Percentiles rank a stretch among this genome's conserved stretches.
These are phyloP conservation scores for Bubo blakistoni DNA, from an alignment of 2,113 vertebrate species.

Conservation along the genomic window DNA sequence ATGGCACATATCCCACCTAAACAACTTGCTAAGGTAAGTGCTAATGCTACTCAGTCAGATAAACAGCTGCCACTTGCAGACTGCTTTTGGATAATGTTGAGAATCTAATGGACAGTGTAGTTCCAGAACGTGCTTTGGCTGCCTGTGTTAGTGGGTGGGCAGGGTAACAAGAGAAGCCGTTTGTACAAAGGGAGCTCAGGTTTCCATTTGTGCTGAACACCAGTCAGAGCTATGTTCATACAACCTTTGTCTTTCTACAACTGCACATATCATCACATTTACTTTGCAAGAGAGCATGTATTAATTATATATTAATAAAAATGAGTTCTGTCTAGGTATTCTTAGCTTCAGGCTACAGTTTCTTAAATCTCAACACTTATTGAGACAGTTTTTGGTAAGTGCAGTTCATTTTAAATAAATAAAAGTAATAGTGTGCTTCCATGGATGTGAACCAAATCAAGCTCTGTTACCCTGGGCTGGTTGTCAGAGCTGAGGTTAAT, in stretches of 20 bases:
- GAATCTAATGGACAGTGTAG: fast-evolving
- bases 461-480: too few relatives aligned
- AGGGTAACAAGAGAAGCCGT: background rate
- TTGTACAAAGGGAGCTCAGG: background rate
- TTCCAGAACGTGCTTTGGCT: background rate
- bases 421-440: background rate
- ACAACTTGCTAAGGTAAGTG: background rate
- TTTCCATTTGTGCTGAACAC: background rate
- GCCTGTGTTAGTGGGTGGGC: too few relatives aligned
- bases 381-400: background rate
- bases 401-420: background rate
- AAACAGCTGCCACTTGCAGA: background rate
- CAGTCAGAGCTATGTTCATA: background rate
- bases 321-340: background rate
- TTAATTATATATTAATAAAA: background rate
- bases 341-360: background rate
- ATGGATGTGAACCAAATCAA: background rate
- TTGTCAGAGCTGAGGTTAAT: background rate
- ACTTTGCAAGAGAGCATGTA: background rate
- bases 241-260: background rate
- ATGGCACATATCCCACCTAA: background rate
- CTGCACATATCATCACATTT: background rate
- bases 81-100: background rate
- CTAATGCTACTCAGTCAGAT: background rate
- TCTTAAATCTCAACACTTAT: background rate